These are phyloP conservation scores for Plotosus lineatus DNA, from an alignment of 2,113 vertebrate genomes.

Conservation along the genomic window DNA sequence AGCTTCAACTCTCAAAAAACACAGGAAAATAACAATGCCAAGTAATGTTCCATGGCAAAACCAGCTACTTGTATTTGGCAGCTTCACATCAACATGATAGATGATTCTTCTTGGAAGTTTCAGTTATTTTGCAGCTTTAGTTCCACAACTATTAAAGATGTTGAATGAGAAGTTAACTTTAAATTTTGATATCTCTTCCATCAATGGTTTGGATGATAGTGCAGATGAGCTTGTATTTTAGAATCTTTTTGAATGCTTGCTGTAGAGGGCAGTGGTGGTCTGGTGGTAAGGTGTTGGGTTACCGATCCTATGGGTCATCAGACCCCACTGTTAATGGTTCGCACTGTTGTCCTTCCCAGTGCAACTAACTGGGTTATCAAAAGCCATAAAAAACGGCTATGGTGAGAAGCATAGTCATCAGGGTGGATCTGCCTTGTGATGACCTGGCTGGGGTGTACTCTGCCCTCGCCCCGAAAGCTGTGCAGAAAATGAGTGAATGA, in stretches of 20 bases:
- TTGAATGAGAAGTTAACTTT: neutral
- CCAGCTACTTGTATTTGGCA: neutral
- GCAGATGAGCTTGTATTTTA: neutral
- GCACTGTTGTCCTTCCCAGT: no score
- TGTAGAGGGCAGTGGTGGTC: no score
- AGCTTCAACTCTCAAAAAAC: neutral
- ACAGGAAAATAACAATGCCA: neutral
- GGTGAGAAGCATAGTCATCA: no score
- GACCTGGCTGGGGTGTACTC: no score
- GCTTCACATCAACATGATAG: neutral
- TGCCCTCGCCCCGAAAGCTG: no score
- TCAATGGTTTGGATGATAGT: neutral
- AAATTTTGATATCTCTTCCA: neutral
- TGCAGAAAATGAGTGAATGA: no score
- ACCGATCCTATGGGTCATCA: no score
- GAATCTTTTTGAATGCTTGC: neutral
- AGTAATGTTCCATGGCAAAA: conserved; percentile 3
- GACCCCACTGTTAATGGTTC: no score
- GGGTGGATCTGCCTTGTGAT: no score
- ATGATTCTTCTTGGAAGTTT: neutral
- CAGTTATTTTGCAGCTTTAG: neutral
- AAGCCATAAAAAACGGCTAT: no score
- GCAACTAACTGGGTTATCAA: no score
- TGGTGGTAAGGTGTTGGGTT: no score
- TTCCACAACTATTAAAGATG: neutral